These are phyloP conservation scores for Pterostichus niger DNA, from an alignment of 2,888 invertebrate genomes.

Conservation along the genomic window DNA sequence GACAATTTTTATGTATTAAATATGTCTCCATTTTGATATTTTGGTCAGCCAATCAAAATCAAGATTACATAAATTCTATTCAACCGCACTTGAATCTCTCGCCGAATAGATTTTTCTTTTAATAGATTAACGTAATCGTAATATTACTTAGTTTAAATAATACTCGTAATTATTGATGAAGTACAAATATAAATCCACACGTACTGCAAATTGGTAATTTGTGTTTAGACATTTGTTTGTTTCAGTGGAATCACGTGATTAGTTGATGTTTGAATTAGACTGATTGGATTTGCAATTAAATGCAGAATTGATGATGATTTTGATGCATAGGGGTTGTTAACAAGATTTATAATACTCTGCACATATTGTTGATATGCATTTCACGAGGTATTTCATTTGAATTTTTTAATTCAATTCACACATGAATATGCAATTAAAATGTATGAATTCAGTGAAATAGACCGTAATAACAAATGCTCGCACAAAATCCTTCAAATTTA, in stretches of 20 bases:
- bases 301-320: constrained; percentile 34
- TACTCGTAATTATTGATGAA: neutral
- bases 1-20: no score
- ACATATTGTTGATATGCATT: neutral
- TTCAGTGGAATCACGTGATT: constrained; percentile 2
- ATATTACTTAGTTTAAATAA: no score
- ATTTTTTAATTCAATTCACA: neutral
- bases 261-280: constrained; percentile 13
- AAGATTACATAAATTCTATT: no score
- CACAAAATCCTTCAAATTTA: neutral
- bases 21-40: no score
- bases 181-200: constrained; percentile 8
- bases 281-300: constrained; percentile 29
- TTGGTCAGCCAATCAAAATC: no score
- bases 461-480: no score
- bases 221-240: neutral
- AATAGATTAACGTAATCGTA: no score
- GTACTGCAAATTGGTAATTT: neutral
- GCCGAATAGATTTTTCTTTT: no score
- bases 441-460: no score
- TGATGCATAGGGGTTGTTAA: constrained; percentile 11
- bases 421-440: no score
- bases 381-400: neutral
- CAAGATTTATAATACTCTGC: constrained; percentile 39
- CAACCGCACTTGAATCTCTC: no score